Conservation (phyloP, 2,797 vertebrate species). For the Monodelphis domestica region DNA sequence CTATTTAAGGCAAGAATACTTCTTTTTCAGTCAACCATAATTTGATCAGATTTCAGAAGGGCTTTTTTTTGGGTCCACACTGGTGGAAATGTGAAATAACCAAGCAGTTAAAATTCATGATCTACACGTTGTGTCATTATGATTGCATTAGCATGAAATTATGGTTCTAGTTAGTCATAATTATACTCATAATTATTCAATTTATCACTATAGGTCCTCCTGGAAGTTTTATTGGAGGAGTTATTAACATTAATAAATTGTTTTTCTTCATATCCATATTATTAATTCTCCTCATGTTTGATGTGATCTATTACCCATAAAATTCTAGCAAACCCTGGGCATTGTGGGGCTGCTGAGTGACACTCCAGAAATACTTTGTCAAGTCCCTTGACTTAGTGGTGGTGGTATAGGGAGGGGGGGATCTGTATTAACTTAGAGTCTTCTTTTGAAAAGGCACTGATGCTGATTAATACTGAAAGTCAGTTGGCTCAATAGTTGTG, state of each 20-base stretch:
- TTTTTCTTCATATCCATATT: constrained; percentile 87
- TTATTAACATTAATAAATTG: constrained; percentile 90
- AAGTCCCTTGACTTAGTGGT: not conserved
- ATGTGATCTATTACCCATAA: constrained; percentile 82
- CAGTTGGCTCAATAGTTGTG: not conserved
- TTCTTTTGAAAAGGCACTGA: not conserved
- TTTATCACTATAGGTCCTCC: constrained; percentile 88
- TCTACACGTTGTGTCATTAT: constrained; percentile 88
- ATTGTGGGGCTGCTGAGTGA: constrained; percentile 61
- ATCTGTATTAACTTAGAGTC: not conserved
- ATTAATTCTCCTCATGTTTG: constrained; percentile 85
- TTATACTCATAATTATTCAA: constrained; percentile 89
- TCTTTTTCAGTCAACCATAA: constrained; percentile 56
- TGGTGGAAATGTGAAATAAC: constrained; percentile 84
- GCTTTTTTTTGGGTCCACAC: constrained; percentile 47
- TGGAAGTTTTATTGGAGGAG: constrained; percentile 87
- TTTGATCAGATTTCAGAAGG: constrained; percentile 65
- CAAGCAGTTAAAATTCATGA: constrained; percentile 88
- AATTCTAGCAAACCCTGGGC: constrained; percentile 77
- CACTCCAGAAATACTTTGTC: constrained; percentile 62
- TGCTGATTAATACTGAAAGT: not conserved
- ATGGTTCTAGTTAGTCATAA: constrained; percentile 88
- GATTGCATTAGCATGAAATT: constrained; percentile 90
- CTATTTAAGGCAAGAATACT: constrained; percentile 54
- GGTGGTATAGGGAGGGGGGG: not conserved